Conservation (phyloP, 2,113 vertebrate species). For the Labeo catla region DNA sequence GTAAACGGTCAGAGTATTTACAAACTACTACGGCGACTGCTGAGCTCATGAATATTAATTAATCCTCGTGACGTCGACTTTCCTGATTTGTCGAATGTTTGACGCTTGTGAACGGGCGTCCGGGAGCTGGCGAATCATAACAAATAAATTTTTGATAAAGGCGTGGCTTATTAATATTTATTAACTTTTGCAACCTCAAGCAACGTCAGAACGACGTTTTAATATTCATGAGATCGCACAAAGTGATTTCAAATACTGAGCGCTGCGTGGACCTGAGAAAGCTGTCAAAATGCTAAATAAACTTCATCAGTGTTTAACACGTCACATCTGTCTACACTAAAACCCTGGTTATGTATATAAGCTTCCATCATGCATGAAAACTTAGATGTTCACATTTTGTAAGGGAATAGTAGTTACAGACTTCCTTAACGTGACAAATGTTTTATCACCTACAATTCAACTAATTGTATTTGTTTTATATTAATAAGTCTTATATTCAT, state of each 20-base stretch:
- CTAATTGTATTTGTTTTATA: not conserved
- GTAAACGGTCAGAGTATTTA: constrained; percentile 41
- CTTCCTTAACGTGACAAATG: not conserved
- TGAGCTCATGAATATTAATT: not conserved
- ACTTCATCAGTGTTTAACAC: constrained; percentile 43
- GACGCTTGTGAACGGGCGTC: not conserved
- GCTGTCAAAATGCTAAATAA: constrained; percentile 21
- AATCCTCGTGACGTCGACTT: not conserved
- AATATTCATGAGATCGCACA: constrained; percentile 14
- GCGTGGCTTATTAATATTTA: not conserved
- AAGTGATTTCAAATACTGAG: not conserved
- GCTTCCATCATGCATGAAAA: not conserved
- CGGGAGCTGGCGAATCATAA: not conserved
- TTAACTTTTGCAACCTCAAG: not conserved
- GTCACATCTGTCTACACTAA: constrained; percentile 35
- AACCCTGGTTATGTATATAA: not conserved
- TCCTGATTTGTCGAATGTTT: not conserved
- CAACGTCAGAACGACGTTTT: not conserved
- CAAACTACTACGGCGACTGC: not conserved
- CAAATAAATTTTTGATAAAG: not conserved
- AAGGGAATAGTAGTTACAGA: not conserved
- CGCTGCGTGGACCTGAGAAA: constrained; percentile 48
- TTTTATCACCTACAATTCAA: not conserved
- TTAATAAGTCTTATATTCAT: not conserved
- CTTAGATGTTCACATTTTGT: not conserved